Evolutionary conservation across 2,888 invertebrate species (phyloP), one percentile per base, ranked within the genome.

Genomic region (Oconnorella tubifera): DNA sequence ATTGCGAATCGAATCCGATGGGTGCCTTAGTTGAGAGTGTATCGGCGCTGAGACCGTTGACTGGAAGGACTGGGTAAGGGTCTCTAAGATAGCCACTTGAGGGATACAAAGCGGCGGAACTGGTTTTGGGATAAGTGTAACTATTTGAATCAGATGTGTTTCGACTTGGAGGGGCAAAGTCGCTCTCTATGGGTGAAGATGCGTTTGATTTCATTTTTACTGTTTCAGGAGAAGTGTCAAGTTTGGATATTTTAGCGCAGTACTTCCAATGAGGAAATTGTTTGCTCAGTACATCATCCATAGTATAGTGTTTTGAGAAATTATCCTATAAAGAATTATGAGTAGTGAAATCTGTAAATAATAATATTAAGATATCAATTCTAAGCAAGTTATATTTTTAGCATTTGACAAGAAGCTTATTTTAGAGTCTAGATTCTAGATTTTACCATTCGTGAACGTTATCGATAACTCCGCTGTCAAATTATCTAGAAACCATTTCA

Each of bases 251-350:
- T 25, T 51, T 51, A 27, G 53, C 10, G 25, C 53, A 51, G 53
- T 51, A 51, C 27, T 60, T 60, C 60, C 60, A 60, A 6, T 49
- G 50, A 0, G 60, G 60, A 50, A 60, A 60, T 14, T 48, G 60
- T 31, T 60, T 60, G 49, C 33, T 60, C n/a, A 60, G 50, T 25
- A 60, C 33, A 51, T 60, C 60, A 50, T 60, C 60, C 60, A 60
- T 60, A 40, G 40, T 40, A 14, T 14, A 40, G 40, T 14, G 40
- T n/a, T n/a, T n/a, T n/a, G n/a, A n/a, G n/a, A n/a, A n/a, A n/a
- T n/a, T n/a, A n/a, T n/a, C n/a, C n/a, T n/a, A n/a, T n/a, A n/a
- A n/a, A n/a, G n/a, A n/a, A n/a, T n/a, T n/a, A n/a, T n/a, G n/a
- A n/a, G n/a, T n/a, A n/a, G n/a, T n/a, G n/a, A n/a, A n/a, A n/a